These are phyloP conservation scores for Mercenaria mercenaria DNA, from an alignment of 1,140 invertebrate genomes.

Conservation along the genomic window DNA sequence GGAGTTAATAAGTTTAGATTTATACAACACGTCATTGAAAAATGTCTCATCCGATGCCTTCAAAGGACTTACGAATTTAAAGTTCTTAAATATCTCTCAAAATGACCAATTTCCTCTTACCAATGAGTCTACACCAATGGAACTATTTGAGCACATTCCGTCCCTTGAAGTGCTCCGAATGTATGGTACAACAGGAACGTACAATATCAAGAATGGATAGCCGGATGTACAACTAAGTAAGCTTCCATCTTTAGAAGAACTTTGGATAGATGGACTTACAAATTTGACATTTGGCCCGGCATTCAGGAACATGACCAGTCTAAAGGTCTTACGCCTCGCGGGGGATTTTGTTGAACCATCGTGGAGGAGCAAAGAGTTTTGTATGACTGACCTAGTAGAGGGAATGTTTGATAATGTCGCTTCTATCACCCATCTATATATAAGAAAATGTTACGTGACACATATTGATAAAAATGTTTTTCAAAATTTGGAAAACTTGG, in stretches of 20 bases:
- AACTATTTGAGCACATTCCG: not conserved
- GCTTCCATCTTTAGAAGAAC: not conserved
- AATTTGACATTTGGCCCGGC: not conserved
- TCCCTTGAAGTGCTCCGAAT: slow-evolving; percentile 23
- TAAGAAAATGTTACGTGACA: slow-evolving; percentile 25
- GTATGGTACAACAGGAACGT: slow-evolving; percentile 47
- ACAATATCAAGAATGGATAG: not conserved
- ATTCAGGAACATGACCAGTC: slow-evolving; percentile 22
- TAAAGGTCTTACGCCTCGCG: not conserved
- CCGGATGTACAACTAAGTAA: not conserved
- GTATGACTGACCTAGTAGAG: not conserved
- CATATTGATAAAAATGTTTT: not conserved
- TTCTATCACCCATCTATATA: slow-evolving; percentile 17
- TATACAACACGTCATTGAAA: slow-evolving; percentile 15
- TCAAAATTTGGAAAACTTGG: slow-evolving; percentile 9
- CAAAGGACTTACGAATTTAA: not conserved
- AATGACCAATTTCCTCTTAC: slow-evolving; percentile 34
- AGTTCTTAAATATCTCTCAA: slow-evolving; percentile 38
- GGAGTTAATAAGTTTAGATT: not conserved
- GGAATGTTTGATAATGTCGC: slow-evolving; percentile 20
- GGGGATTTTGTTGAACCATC: slow-evolving; percentile 20
- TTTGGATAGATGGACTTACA: slow-evolving; percentile 48
- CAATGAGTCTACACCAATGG: not conserved
- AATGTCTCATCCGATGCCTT: not conserved
- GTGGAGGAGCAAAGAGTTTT: slow-evolving; percentile 22